Evolutionary conservation across 2,113 vertebrate species (phyloP), one percentile per base, ranked within the genome.

Genomic region (Gasterosteus aculeatus): DNA sequence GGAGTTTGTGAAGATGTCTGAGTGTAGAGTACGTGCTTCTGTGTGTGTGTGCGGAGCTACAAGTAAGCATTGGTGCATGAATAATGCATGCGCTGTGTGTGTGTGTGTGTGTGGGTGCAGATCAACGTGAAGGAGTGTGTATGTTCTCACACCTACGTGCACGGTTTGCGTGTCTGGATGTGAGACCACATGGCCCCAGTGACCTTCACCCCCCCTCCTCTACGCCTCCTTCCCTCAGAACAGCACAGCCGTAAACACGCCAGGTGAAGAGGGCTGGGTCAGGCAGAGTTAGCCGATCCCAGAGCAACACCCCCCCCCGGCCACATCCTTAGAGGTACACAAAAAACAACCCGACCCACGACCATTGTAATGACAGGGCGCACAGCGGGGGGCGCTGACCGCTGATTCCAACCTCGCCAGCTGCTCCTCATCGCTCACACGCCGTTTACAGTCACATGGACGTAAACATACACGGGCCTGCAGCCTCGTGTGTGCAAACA

Each of bases 391-490:
- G 85, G 87, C 71, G 67, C 87, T 62, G 81, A 85, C 85, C 83
- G 80, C 77, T 85, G 80, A 75, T 83, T 19, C 78, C 78, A 78
- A 74, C 83, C 59, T 78, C 80, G 68, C 68, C 88, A 89, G 89
- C 89, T 91, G 90, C 81, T 90, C 89, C 91, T 87, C 86, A 89
- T 89, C 74, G 87, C 84, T 80, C 85, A 78, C 63, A 60, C 72
- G 39, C 69, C 61, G 38, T 72, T 31, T 82, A 56, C 61, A 79
- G 41, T 82, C 62, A 85, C 64, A 83, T 58, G 42, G 69, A 62
- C 70, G 65, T 18, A 66, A 51, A 80, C 68, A 77, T 51, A 68
- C 66, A 49, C 31, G 81, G 58, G 69, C 69, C 61, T 35, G 57
- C 71, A 60, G 41, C 42, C 51, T 70, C 22, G 44, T 58, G 44